Evolutionary conservation across 2,113 vertebrate species (phyloP).

Genomic region (Actenoides lindsayi): DNA sequence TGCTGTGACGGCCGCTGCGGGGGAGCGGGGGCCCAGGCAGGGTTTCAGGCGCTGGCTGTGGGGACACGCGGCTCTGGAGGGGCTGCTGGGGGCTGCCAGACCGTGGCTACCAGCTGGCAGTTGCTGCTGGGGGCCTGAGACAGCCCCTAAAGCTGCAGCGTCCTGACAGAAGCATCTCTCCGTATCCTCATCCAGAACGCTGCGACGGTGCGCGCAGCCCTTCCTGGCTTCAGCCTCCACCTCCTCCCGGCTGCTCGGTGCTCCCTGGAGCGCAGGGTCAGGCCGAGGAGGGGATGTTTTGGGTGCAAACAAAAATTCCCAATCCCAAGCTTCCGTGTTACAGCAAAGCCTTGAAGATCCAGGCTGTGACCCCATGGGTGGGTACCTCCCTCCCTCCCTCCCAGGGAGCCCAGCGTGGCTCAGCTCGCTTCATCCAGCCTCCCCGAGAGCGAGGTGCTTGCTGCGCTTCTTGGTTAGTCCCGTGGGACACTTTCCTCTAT

Average conservation of each 20-base stretch:
- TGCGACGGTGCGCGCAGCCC: too few relatives aligned
- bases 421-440: accelerated
- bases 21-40: not conserved
- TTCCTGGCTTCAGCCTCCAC: not conserved
- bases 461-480: slow-evolving; percentile 4
- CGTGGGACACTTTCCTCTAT: slow-evolving; percentile 80
- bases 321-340: accelerated
- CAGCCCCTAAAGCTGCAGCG: not conserved
- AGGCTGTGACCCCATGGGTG: accelerated
- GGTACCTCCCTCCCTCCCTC: not conserved
- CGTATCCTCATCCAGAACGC: accelerated
- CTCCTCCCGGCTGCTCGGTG: not conserved
- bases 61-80: not conserved
- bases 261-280: not conserved
- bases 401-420: accelerated
- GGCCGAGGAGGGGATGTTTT: not conserved
- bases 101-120: not conserved
- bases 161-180: accelerated
- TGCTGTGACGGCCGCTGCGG: accelerated
- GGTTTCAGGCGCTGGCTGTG: accelerated
- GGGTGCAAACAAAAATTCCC: not conserved
- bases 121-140: not conserved
- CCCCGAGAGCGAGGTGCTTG: accelerated
- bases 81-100: not conserved
- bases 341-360: accelerated